Base-by-base conservation (phyloP, 2,888 invertebrate genomes). In the Nebria brevicollis region DNA sequence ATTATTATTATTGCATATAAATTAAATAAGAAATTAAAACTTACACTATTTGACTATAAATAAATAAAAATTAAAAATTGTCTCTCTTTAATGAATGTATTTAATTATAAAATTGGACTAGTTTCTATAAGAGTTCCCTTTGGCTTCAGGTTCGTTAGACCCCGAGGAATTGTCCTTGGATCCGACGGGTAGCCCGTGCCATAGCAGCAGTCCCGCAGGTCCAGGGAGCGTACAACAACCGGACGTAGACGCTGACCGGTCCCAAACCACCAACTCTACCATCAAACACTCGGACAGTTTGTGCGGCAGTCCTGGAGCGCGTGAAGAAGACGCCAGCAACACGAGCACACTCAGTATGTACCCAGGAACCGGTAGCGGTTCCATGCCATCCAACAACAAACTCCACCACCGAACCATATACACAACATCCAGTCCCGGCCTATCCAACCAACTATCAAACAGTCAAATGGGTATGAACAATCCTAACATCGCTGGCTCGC, bases 81-180 rank as follows among this genome's bases (percentile, higher is more conserved):
- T 43, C 43, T 10, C 20, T 20, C 20, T 20, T 20, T 34, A 34
- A 34, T 34, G 5, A 34, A 34, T 34, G 34, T 34, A 34, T 34
- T 34, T 34, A 34, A 34, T 34, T 34, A 34, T 34, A 34, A 6
- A 54, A 54, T 54, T 54, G 54, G 54, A 11, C 1, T 34, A 34
- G 70, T 70, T 26, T 70, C 70, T 70, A 13, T 34, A 70, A 70
- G 26, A 70, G 70, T 77, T 84, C 83, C 84, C 84, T 84, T 82
- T 89, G 88, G 89, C 92, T 92, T 65, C 91, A 95, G 95, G 95
- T 91, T 93, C 94, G 85, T 91, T 95, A 88, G 94, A 95, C 87
- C 94, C 95, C 86, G 95, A 95, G 89, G 95, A 95, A 88, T 89
- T 95, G 82, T 94, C 95, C 64, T 89, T 95, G 87, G 93, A 93